These are phyloP conservation scores for Corella eumyota DNA, from an alignment of 23 tunicate species.

Conservation along the genomic window DNA sequence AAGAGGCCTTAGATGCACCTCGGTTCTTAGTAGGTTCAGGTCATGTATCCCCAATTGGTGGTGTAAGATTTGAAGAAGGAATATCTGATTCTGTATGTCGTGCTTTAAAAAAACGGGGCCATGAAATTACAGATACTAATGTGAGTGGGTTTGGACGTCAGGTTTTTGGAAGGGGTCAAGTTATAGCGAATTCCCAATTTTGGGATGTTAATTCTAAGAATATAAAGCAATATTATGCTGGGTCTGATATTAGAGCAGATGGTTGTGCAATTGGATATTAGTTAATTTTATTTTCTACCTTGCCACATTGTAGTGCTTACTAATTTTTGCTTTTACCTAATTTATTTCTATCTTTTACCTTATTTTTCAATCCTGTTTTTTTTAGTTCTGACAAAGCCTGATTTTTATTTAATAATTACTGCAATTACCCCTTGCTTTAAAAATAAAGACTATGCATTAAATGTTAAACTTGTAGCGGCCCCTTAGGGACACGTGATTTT, in stretches of 20 bases:
- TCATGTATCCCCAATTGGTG: conserved; percentile 12
- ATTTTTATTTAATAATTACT: too few relatives aligned
- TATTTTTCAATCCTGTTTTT: too few relatives aligned
- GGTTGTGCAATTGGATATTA: conserved; percentile 62
- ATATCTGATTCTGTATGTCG: conserved; percentile 7
- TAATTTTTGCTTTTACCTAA: too few relatives aligned
- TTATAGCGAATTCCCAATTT: conserved; percentile 28
- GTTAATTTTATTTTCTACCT: too few relatives aligned
- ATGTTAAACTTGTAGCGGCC: too few relatives aligned
- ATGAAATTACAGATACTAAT: conserved; percentile 18
- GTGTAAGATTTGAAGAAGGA: conserved; percentile 44
- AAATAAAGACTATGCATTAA: too few relatives aligned
- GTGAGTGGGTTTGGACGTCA: conserved; percentile 25
- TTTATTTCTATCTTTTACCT: too few relatives aligned
- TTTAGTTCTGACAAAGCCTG: too few relatives aligned
- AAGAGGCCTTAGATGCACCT: conserved; percentile 80
- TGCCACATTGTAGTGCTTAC: too few relatives aligned
- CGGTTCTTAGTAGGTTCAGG: conserved; percentile 48
- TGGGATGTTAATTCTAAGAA: conserved; percentile 19
- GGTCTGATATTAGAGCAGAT: conserved; percentile 68
- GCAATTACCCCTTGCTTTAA: too few relatives aligned
- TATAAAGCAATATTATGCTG: conserved; percentile 36
- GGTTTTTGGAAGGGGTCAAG: conserved; percentile 68
- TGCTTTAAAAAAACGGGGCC: conserved; percentile 28
- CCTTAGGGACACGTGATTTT: too few relatives aligned